Base-by-base conservation (phyloP, 1,140 invertebrate genomes). In the Calliopsis andreniformis region DNA sequence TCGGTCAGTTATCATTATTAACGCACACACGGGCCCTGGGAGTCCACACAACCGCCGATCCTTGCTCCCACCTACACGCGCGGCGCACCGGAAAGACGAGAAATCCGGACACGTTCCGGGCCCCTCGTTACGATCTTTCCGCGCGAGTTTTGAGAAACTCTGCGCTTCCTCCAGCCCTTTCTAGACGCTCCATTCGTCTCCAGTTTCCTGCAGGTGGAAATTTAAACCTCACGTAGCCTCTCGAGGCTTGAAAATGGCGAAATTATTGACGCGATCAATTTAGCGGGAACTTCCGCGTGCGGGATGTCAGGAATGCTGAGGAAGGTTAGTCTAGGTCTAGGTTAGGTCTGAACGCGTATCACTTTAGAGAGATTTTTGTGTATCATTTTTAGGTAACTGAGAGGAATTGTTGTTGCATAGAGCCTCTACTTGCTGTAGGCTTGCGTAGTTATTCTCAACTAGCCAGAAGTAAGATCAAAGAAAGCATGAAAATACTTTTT, bases 1-100 rank as follows among this genome's bases (percentile, higher is more conserved):
- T 82, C 81, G 84, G 86, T 88, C 84, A 86, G 84, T 88, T 86
- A 87, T 88, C 87, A 88, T 87, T 88, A 88, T 88, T 87, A 83
- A 84, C 81, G 77, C 77, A 83, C 77, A 83, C 82, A 83, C 43
- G 59, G 55, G 28, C 58, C 51, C 28, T 28, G 28, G 39, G 68
- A 53, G 47, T 59, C 14, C 59, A 30, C 68, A 49, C 64, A 62
- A 18, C 20, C 25, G 66, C 68, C 43, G 47, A 55, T 66, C 66
- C 47, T 62, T 66, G 49, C 62, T 63, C 55, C 76, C 62, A 68
- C 80, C 76, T 78, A 23, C 77, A 70, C 76, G 49, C 25, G 63
- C 42, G 35, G 35, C 61, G n/a, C 62, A 45, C 53, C 71, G 69
- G 51, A 20, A 49, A 32, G 45, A 76, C 70, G 23, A 73, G 59